phyloP scores from a whole-genome alignment of 1,140 invertebrate genomes.

The Apis florea region DNA sequence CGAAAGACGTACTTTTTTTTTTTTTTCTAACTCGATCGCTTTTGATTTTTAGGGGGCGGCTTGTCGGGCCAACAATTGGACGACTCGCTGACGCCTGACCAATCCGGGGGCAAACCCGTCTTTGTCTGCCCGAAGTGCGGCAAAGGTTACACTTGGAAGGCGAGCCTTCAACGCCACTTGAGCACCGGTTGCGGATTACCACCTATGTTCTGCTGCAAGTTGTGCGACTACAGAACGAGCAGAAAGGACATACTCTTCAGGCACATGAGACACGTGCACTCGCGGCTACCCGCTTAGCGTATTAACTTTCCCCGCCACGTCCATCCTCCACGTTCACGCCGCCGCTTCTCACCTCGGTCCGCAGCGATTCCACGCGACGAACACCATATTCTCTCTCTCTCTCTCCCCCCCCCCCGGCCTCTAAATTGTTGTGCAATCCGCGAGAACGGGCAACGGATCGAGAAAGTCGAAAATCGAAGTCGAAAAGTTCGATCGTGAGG shows the following conservation, averaged over 20 bases:
- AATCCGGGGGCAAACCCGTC: conserved; percentile 15
- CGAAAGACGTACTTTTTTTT: no score
- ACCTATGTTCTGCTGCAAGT: conserved; percentile 79
- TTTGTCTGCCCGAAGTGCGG: conserved; percentile 75
- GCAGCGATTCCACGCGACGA: no score
- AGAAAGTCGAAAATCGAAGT: no score
- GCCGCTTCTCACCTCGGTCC: no score
- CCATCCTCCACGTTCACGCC: background rate
- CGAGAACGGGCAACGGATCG: no score
- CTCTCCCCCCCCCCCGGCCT: background rate
- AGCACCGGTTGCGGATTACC: conserved; percentile 80
- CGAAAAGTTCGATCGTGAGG: no score
- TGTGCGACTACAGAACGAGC: conserved; percentile 79
- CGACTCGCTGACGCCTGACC: conserved; percentile 15
- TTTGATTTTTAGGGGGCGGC: conserved; percentile 56
- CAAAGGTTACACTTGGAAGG: conserved; percentile 74
- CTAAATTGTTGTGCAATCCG: no score
- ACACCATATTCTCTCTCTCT: background rate
- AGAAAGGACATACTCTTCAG: conserved; percentile 79
- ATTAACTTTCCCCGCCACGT: background rate
- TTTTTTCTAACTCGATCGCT: conserved; percentile 32
- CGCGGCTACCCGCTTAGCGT: background rate
- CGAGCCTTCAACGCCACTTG: conserved; percentile 77
- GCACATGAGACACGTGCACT: conserved; percentile 73
- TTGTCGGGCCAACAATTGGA: conserved; percentile 14